Percentiles rank a stretch among this genome's conserved stretches.
phyloP scores from a whole-genome alignment of 2,113 vertebrate species.

The Nesoenas mayeri region DNA sequence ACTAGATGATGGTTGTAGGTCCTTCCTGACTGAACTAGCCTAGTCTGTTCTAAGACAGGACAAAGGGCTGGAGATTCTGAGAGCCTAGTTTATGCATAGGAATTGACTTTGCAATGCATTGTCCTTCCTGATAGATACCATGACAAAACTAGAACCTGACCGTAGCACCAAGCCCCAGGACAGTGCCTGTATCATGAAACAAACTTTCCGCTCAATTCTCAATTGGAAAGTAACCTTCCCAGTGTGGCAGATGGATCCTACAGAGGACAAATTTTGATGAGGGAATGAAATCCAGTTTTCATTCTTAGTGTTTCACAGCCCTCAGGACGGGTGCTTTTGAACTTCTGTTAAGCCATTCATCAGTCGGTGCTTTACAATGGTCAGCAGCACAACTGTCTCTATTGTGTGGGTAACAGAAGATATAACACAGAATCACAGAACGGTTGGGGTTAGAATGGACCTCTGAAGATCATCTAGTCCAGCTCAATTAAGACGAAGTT shows the following conservation, averaged over 20 bases:
- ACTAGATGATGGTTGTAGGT: no score
- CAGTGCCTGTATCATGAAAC: background rate
- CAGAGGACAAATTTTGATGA: background rate
- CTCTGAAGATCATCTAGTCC: no score
- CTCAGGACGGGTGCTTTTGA: background rate
- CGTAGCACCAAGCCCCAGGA: no score
- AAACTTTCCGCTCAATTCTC: background rate
- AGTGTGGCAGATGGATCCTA: no score
- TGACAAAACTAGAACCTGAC: background rate
- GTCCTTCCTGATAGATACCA: background rate
- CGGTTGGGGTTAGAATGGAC: no score
- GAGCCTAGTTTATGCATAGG: background rate
- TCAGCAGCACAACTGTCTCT: background rate
- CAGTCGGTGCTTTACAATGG: background rate
- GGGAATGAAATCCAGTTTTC: rapidly evolving
- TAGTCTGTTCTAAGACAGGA: no score
- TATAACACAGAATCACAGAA: no score
- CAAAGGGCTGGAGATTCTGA: background rate
- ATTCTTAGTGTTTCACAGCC: background rate
- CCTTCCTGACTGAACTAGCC: no score
- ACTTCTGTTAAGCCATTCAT: background rate
- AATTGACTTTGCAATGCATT: background rate
- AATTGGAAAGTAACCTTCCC: rapidly evolving
- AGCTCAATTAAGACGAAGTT: background rate
- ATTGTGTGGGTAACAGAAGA: background rate